phyloP scores from a whole-genome alignment of 1,140 invertebrate genomes.

The Coelopa frigida region DNA sequence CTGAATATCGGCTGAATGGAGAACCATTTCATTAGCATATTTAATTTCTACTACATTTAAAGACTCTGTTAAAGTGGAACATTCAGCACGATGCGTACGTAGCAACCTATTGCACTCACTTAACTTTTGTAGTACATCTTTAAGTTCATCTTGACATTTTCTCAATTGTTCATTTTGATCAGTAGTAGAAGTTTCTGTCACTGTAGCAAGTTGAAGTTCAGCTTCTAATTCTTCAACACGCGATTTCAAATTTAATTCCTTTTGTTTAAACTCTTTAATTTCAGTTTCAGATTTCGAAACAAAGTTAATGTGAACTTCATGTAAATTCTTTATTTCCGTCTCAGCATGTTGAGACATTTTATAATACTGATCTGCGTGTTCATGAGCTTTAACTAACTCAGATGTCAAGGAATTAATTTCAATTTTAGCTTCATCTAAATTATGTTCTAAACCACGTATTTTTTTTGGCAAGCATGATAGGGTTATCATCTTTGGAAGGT shows the following conservation, averaged over 20 bases:
- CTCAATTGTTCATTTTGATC: slow-evolving; percentile 45
- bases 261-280: slow-evolving; percentile 48
- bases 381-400: slow-evolving; percentile 61
- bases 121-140: slow-evolving; percentile 54
- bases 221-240: slow-evolving; percentile 57
- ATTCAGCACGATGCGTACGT: slow-evolving; percentile 53
- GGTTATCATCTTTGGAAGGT: slow-evolving; percentile 48
- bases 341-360: slow-evolving; percentile 73
- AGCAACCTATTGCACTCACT: slow-evolving; percentile 55
- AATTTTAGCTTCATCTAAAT: slow-evolving; percentile 55
- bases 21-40: slow-evolving; percentile 77
- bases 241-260: slow-evolving; percentile 52
- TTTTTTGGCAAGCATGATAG: slow-evolving; percentile 47
- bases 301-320: slow-evolving; percentile 54
- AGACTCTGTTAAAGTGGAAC: slow-evolving; percentile 47
- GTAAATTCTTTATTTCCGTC: slow-evolving; percentile 64
- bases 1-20: slow-evolving; percentile 75
- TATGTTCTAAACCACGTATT: slow-evolving; percentile 67
- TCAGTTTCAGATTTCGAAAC: slow-evolving; percentile 56
- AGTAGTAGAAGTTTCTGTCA: slow-evolving; percentile 54
- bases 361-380: slow-evolving; percentile 74
- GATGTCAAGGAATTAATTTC: slow-evolving; percentile 64
- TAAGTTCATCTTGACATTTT: slow-evolving; percentile 51
- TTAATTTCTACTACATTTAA: slow-evolving; percentile 70
- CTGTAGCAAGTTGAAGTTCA: slow-evolving; percentile 52